Evolutionary conservation across 2,797 vertebrate genomes (phyloP).

Genomic region (Acomys russatus): DNA sequence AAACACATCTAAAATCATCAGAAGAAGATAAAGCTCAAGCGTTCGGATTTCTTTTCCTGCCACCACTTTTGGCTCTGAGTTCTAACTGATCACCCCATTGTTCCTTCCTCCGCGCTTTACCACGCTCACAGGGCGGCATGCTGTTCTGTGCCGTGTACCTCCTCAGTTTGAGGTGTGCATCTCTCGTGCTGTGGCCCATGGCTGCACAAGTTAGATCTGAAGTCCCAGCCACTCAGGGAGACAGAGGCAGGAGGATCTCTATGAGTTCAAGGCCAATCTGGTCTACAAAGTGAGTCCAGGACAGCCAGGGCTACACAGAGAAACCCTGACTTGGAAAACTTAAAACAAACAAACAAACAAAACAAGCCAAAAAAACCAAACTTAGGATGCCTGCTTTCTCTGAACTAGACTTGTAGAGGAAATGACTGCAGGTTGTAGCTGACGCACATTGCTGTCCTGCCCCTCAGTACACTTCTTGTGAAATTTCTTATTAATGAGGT

Average conservation of each 20-base stretch:
- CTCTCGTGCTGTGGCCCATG: not conserved
- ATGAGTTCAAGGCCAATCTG: too few relatives aligned
- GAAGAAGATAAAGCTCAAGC: conserved; percentile 56
- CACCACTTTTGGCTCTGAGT: not conserved
- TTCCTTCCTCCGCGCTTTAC: not conserved
- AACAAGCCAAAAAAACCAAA: too few relatives aligned
- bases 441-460: not conserved
- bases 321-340: too few relatives aligned
- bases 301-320: too few relatives aligned
- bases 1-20: not conserved
- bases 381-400: conserved; percentile 22
- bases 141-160: not conserved
- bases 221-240: too few relatives aligned
- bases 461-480: conserved; percentile 19
- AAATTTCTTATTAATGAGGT: conserved; percentile 26
- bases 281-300: too few relatives aligned
- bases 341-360: too few relatives aligned
- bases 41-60: not conserved
- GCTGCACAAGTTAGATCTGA: not conserved
- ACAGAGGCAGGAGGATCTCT: too few relatives aligned
- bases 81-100: not conserved
- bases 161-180: not conserved
- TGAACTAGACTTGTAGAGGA: not conserved
- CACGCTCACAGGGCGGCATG: not conserved
- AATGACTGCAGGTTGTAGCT: not conserved